Conservation (phyloP, 2,888 invertebrate genomes). For the Nomada ferruginata region DNA sequence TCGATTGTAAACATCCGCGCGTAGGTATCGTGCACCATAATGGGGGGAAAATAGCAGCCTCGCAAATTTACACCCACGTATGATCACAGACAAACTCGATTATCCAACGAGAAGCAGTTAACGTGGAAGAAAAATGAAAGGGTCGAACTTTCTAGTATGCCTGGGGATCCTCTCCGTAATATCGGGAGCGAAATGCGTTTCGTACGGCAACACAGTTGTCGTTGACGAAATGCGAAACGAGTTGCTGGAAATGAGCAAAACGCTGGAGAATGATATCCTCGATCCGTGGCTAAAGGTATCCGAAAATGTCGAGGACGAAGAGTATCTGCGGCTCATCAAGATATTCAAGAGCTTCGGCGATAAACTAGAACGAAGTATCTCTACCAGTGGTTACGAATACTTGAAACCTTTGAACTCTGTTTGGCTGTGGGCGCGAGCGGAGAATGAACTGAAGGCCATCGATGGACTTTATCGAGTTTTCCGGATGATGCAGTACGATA, state of each 20-base stretch:
- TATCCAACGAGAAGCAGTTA: not conserved
- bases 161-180: constrained; percentile 52
- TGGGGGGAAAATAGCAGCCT: not conserved
- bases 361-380: constrained; percentile 82
- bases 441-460: constrained; percentile 87
- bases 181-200: constrained; percentile 32
- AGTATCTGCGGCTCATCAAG: constrained; percentile 86
- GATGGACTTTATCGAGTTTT: constrained; percentile 89
- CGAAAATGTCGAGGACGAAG: constrained; percentile 66
- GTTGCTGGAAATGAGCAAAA: constrained; percentile 86
- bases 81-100: not conserved
- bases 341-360: constrained; percentile 86
- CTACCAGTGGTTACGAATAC: constrained; percentile 61
- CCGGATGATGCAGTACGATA: constrained; percentile 86
- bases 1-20: not conserved
- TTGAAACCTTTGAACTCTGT: constrained; percentile 79
- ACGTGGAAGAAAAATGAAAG: constrained; percentile 44
- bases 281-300: constrained; percentile 74
- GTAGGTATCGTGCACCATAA: constrained; percentile 5
- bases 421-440: constrained; percentile 88
- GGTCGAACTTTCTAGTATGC: constrained; percentile 37
- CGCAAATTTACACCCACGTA: too few relatives aligned
- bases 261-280: constrained; percentile 83
- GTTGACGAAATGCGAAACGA: constrained; percentile 86
- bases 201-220: constrained; percentile 82